Evolutionary conservation across 2,888 invertebrate species (phyloP).

Genomic region (Linnaemya vulpina): DNA sequence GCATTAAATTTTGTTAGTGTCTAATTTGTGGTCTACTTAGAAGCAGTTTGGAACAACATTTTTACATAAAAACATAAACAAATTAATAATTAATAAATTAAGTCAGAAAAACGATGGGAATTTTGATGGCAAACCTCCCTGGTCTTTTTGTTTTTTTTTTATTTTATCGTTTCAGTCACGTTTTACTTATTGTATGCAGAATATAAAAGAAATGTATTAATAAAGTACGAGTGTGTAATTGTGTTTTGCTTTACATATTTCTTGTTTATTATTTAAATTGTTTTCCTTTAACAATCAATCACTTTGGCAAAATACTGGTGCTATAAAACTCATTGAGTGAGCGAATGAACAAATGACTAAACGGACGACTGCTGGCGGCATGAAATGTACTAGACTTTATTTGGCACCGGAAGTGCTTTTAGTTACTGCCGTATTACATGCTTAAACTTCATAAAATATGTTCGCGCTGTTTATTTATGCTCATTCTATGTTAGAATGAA

Average conservation of each 20-base stretch:
- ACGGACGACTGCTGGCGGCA: conserved; percentile 20
- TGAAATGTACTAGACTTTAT: conserved; percentile 24
- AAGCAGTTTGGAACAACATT: no score
- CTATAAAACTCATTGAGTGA: conserved; percentile 2
- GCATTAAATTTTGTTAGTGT: no score
- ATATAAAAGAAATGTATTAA: conserved; percentile 15
- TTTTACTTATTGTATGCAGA: neutral
- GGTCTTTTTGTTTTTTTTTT: neutral
- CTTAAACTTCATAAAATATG: conserved; percentile 67
- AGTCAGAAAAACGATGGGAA: neutral
- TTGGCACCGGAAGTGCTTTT: conserved; percentile 69
- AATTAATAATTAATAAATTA: neutral
- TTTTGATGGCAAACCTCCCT: neutral
- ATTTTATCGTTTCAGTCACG: neutral
- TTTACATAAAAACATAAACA: neutral
- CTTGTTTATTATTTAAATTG: conserved; percentile 59
- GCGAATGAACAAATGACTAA: conserved; percentile 7
- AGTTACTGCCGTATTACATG: conserved; percentile 65
- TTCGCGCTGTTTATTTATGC: conserved; percentile 44
- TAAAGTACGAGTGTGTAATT: neutral
- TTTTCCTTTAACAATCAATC: conserved; percentile 66
- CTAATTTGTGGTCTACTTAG: no score
- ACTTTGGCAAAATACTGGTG: conserved; percentile 14
- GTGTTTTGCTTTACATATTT: conserved; percentile 18
- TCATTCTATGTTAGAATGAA: conserved; percentile 14